phyloP scores from a whole-genome alignment of 2,797 vertebrate genomes.

The Cyprinella venusta region DNA sequence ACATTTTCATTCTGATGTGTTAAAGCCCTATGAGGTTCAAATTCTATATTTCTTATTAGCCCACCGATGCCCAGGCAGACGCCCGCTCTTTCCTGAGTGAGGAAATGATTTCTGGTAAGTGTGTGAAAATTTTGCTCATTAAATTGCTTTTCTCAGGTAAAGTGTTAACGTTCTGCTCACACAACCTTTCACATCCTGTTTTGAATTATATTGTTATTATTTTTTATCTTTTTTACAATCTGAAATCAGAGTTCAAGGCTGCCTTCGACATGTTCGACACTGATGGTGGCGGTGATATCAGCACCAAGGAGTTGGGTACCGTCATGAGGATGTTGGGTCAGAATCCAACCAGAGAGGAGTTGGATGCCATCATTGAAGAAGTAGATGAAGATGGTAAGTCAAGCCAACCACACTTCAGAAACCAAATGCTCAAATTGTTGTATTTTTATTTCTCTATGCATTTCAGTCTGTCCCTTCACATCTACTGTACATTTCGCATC shows the following conservation, averaged over 20 bases:
- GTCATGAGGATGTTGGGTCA: constrained; percentile 99
- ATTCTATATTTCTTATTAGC: constrained; percentile 68
- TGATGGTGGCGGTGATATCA: constrained; percentile 97
- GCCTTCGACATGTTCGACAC: constrained; percentile 99
- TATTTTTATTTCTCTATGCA: background rate
- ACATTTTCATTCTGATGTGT: background rate
- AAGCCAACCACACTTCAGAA: background rate
- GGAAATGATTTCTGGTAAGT: constrained; percentile 93
- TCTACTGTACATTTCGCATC: background rate
- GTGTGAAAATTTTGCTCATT: background rate
- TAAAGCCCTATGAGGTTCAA: background rate
- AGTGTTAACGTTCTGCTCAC: background rate
- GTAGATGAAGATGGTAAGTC: constrained; percentile 96
- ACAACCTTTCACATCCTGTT: background rate
- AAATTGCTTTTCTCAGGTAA: background rate
- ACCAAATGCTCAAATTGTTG: background rate
- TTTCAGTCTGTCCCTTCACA: constrained; percentile 1
- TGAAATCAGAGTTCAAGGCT: constrained; percentile 88
- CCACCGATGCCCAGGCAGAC: constrained; percentile 93
- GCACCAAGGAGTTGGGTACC: constrained; percentile 96
- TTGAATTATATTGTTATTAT: background rate
- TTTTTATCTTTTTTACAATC: background rate
- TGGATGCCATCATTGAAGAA: constrained; percentile 99
- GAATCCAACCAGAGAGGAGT: constrained; percentile 95
- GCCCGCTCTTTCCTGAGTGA: constrained; percentile 97